Percentiles rank a stretch among this genome's conserved stretches.
phyloP scores from a whole-genome alignment of 2,797 vertebrate species.

The Schizothorax lantsangensis region DNA sequence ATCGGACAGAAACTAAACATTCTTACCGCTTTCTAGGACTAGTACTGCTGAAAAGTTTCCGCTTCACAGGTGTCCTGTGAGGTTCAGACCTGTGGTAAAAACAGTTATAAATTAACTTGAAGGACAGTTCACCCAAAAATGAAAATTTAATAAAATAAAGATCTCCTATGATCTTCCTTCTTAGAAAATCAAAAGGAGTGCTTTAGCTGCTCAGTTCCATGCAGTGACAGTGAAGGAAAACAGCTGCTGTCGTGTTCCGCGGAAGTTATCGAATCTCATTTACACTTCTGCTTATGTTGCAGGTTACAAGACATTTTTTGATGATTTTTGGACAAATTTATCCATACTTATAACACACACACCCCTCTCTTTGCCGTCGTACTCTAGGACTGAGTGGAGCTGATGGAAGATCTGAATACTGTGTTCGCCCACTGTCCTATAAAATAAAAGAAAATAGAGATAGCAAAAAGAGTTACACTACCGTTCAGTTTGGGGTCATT shows the following conservation, averaged over 20 bases:
- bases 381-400: slow-evolving; percentile 60
- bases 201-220: not conserved
- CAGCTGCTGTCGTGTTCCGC: not conserved
- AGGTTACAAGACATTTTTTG: not conserved
- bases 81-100: slow-evolving; percentile 40
- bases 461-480: not conserved
- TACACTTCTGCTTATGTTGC: not conserved
- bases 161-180: not conserved
- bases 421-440: slow-evolving; percentile 42
- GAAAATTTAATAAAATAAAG: not conserved
- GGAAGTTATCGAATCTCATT: too few species aligned
- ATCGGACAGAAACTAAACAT: not conserved
- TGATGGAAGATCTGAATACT: slow-evolving; percentile 49
- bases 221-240: not conserved
- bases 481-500: not conserved
- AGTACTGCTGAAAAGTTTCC: slow-evolving; percentile 52
- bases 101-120: slow-evolving; percentile 17
- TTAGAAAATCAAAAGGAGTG: not conserved
- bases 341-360: slow-evolving; percentile 7
- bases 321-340: not conserved
- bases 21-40: slow-evolving; percentile 54
- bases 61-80: slow-evolving; percentile 48
- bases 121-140: not conserved
- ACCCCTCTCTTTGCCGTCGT: slow-evolving; percentile 53
- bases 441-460: not conserved